A percentile compares a stretch with the other conserved stretches of the same genome.
Conservation (phyloP, 2,888 invertebrate species). For the Nesidiocoris tenuis region DNA sequence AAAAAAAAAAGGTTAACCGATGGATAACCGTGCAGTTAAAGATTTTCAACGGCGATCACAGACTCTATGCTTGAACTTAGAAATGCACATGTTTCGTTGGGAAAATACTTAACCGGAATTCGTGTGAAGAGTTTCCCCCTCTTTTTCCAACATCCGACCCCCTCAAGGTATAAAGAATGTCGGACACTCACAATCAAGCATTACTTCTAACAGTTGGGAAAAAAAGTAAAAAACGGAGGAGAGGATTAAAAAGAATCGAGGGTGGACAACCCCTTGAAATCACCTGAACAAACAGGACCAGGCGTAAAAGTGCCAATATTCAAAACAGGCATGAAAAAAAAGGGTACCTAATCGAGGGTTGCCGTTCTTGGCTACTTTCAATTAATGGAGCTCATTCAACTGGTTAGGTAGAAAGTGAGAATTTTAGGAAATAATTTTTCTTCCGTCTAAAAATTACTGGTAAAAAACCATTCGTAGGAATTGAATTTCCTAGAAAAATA, state of each 20-base stretch:
- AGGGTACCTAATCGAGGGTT: no score
- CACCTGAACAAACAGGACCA: conserved; percentile 33
- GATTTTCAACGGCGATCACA: neutral
- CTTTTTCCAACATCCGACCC: neutral
- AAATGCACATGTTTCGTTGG: neutral
- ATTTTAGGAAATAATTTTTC: no score
- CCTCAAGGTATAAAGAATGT: neutral
- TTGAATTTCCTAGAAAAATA: no score
- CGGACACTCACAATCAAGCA: conserved; percentile 18
- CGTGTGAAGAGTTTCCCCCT: neutral
- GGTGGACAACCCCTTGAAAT: conserved; percentile 28
- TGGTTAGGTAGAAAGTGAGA: no score
- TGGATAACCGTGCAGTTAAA: no score
- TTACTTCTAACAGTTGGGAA: conserved; percentile 16
- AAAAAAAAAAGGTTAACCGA: no score
- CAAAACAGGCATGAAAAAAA: neutral
- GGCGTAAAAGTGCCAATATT: conserved; percentile 32
- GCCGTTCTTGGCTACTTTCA: no score
- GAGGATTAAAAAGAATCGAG: neutral
- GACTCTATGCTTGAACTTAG: neutral
- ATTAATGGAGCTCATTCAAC: no score
- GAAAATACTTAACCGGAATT: neutral
- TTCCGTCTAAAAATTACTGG: no score
- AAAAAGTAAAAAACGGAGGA: neutral
- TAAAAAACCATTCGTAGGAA: no score